Conservation (phyloP, 1,140 invertebrate species). For the Pseudomyrmex gracilis region DNA sequence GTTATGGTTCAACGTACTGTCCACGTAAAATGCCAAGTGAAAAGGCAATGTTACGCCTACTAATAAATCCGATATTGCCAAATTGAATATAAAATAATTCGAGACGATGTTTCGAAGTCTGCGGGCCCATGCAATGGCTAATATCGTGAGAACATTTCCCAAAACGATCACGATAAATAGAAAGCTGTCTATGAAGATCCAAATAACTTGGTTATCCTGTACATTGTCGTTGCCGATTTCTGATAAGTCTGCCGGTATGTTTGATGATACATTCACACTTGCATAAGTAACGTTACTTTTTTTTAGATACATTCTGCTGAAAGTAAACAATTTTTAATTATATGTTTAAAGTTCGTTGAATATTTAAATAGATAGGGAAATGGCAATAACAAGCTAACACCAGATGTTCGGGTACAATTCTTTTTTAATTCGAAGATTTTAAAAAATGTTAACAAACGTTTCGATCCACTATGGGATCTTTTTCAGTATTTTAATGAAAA, state of each 20-base stretch:
- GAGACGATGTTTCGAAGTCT: slow-evolving; percentile 88
- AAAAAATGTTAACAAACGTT: too few species aligned
- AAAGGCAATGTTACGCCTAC: slow-evolving; percentile 91
- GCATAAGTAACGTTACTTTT: not conserved
- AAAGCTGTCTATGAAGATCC: slow-evolving; percentile 36
- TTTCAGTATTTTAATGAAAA: too few species aligned
- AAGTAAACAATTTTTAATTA: not conserved
- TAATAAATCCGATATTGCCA: slow-evolving; percentile 90
- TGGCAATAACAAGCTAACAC: too few species aligned
- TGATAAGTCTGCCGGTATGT: too few species aligned
- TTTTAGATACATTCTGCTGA: slow-evolving; percentile 4
- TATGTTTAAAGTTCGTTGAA: too few species aligned
- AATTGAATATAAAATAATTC: slow-evolving; percentile 90
- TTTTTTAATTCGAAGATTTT: too few species aligned
- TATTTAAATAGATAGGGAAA: too few species aligned
- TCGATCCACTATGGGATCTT: too few species aligned
- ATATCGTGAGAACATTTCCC: slow-evolving; percentile 90
- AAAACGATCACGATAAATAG: slow-evolving; percentile 88
- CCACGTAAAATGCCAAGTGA: slow-evolving; percentile 90
- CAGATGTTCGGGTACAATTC: too few species aligned
- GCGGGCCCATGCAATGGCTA: slow-evolving; percentile 89
- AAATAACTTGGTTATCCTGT: not conserved
- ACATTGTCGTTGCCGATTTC: not conserved
- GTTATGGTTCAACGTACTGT: slow-evolving; percentile 85
- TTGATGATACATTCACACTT: too few species aligned